Base-by-base conservation (phyloP, 1,140 invertebrate genomes). In the Littorina saxatilis region DNA sequence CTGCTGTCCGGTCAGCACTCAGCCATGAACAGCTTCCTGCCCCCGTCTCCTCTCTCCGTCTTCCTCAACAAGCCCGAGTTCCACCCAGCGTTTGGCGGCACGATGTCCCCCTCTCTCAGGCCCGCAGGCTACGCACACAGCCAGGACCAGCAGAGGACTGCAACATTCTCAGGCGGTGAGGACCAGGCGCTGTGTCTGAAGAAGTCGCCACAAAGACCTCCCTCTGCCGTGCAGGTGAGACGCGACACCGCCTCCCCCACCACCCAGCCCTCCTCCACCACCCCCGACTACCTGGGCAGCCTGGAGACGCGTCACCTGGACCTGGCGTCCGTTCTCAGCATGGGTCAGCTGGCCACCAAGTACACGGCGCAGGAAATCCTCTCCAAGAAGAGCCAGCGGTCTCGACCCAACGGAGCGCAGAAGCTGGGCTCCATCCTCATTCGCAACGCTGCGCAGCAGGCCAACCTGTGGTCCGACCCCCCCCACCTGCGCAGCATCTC, bases 381-480 rank as follows among this genome's bases (percentile, higher is more conserved):
- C 17, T 76, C 76, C 39, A 84, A 83, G 73, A 85, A 85, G 32
- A 63, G 55, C 2, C 72, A 81, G 32, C 74, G 83, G 23, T 80
- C 82, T 0, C 58, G 76, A 27, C 86, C 86, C 29, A 84, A 79
- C 27, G 83, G 85, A 66, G 84, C 84, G 1, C 86, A 87, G 58
- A 79, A 83, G 32, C 47, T 87, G 35, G 86, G 86, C 15, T 78
- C 82, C 13, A 70, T 85, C 47, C 61, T 85, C n/a, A 84, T 87
- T 9, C 61, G 86, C 32, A 85, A 85, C 35, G 86, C 86, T n/a
- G 86, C 86, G 1, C 84, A 84, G 47, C 47, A 81, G n/a, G 86
- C 83, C 15, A 79, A 81, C 27, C 72, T 87, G n/a, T 87, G 86
- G 86, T 77, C 82, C n/a, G 68, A 73, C 23, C 81, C 86, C 32